These are phyloP conservation scores for Actenoides lindsayi DNA, from an alignment of 2,113 vertebrate genomes.

Conservation along the genomic window DNA sequence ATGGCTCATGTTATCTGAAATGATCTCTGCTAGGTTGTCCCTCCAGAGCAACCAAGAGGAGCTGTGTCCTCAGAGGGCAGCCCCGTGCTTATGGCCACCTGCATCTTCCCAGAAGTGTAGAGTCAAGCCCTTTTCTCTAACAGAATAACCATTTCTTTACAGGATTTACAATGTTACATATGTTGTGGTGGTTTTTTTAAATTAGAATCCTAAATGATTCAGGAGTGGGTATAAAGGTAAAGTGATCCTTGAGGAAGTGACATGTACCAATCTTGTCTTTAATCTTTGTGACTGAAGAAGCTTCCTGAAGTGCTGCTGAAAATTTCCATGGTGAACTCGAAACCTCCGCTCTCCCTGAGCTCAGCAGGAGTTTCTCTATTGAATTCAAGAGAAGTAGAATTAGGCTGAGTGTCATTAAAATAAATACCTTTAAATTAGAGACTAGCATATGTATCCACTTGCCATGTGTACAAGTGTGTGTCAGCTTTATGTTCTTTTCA, in stretches of 20 bases:
- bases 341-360: neutral
- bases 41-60: neutral
- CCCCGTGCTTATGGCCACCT: accelerated
- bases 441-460: neutral
- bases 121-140: neutral
- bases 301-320: neutral
- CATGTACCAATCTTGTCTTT: neutral
- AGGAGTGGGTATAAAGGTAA: neutral
- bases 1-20: neutral
- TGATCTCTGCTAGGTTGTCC: accelerated
- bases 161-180: neutral
- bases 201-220: neutral
- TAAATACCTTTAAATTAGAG: neutral
- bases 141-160: neutral
- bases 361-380: neutral
- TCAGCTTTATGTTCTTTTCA: conserved; percentile 18
- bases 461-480: neutral
- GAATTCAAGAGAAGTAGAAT: neutral
- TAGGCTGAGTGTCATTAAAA: conserved; percentile 1
- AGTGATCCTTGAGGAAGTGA: neutral
- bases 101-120: neutral
- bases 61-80: neutral
- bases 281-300: neutral
- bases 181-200: neutral
- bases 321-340: neutral